A percentile compares a stretch with the other conserved stretches of the same genome.
Evolutionary conservation across 1,140 invertebrate species (phyloP).

Genomic region (Ridgeia piscesae): DNA sequence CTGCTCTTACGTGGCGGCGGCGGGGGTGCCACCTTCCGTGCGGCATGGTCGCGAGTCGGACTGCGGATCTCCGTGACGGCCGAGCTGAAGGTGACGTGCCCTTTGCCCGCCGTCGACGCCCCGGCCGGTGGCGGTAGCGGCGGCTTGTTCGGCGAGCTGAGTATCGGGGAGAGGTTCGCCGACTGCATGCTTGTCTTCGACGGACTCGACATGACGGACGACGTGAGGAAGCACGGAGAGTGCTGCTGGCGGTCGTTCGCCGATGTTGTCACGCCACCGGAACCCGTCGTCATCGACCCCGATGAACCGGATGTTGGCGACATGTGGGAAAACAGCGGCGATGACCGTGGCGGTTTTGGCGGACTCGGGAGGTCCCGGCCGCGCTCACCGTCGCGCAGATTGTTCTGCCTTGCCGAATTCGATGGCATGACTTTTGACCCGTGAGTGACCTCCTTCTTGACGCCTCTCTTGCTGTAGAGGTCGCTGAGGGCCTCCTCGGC

Average conservation of each 20-base stretch:
- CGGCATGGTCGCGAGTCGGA: slow-evolving; percentile 2
- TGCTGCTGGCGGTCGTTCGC: neutral
- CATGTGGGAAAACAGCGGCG: neutral
- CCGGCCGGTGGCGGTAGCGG: neutral
- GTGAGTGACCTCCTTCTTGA: neutral
- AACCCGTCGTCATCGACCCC: neutral
- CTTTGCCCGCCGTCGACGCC: neutral
- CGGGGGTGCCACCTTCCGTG: slow-evolving; percentile 74
- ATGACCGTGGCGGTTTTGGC: neutral
- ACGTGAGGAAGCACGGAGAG: neutral
- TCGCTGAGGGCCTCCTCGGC: slow-evolving; percentile 14
- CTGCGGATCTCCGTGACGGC: slow-evolving; percentile 12
- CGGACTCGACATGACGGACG: slow-evolving; percentile 5
- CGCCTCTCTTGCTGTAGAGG: neutral
- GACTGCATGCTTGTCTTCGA: neutral
- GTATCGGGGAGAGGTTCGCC: slow-evolving; percentile 2
- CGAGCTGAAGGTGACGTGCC: slow-evolving; percentile 16
- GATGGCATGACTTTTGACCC: slow-evolving; percentile 8
- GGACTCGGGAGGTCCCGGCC: neutral
- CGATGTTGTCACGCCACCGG: neutral
- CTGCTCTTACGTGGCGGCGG: slow-evolving; percentile 81
- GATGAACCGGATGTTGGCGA: neutral
- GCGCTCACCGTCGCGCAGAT: neutral
- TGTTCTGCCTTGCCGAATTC: neutral
- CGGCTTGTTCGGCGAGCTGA: neutral